Percentiles rank a stretch among this genome's conserved stretches.
Conservation (phyloP, 1,140 invertebrate genomes). For the Agrypnia vestita region DNA sequence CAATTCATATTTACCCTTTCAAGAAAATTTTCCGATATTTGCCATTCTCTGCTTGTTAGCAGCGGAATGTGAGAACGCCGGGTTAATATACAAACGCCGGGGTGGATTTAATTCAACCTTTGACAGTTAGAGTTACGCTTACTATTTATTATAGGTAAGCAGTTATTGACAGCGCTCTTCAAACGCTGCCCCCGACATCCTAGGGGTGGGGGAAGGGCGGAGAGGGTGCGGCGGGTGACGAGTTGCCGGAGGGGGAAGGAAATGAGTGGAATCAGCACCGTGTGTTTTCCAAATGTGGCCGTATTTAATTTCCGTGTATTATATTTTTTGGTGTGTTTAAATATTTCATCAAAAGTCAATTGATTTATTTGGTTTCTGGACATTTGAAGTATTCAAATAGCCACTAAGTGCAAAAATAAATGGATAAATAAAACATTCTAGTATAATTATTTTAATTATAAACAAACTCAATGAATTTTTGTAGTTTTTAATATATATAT, state of each 20-base stretch:
- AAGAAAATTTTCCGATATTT: too few species aligned
- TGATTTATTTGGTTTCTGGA: too few species aligned
- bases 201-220: background rate
- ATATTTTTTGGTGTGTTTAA: too few species aligned
- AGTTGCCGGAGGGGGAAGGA: background rate
- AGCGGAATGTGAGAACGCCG: background rate
- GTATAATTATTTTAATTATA: too few species aligned
- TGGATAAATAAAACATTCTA: too few species aligned
- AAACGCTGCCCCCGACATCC: background rate
- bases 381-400: too few species aligned
- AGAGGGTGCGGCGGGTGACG: background rate
- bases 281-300: slow-evolving; percentile 3
- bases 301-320: slow-evolving; percentile 1
- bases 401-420: too few species aligned
- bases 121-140: slow-evolving; percentile 54
- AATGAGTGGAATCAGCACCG: background rate
- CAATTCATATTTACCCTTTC: too few species aligned
- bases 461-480: too few species aligned
- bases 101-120: slow-evolving; percentile 48
- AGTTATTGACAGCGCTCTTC: slow-evolving; percentile 55
- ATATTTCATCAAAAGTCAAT: too few species aligned
- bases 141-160: slow-evolving; percentile 58
- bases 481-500: too few species aligned
- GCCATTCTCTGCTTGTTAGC: background rate
- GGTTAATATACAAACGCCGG: background rate